phyloP scores from a whole-genome alignment of 2,113 vertebrate genomes.

The Platysteira castanea region DNA sequence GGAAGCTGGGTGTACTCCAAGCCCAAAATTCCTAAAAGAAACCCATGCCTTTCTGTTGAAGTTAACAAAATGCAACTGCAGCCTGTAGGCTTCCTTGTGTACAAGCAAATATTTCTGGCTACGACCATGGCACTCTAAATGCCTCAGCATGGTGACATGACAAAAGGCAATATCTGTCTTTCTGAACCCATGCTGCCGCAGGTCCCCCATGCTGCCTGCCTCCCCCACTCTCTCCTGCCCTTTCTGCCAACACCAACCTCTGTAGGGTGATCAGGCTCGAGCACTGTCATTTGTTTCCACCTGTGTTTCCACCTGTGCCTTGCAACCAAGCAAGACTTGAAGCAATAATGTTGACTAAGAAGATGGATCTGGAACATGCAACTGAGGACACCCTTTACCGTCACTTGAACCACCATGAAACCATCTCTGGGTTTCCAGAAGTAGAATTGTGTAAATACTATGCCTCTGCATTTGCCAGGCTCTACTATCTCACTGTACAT shows the following conservation, averaged over 20 bases:
- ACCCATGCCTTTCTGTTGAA: neutral
- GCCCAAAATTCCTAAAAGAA: neutral
- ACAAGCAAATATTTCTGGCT: neutral
- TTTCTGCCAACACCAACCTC: neutral
- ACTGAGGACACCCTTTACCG: neutral
- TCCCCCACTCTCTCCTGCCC: neutral
- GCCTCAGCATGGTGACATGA: neutral
- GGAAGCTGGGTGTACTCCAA: neutral
- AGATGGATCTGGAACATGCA: neutral
- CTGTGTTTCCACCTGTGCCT: neutral
- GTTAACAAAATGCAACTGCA: neutral
- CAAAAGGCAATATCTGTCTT: neutral
- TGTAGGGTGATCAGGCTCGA: accelerated
- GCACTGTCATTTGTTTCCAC: neutral
- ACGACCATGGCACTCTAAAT: accelerated
- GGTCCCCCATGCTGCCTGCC: neutral
- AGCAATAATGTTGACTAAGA: neutral
- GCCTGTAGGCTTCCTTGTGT: neutral
- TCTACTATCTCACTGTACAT: neutral
- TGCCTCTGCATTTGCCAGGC: neutral
- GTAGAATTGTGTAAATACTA: neutral
- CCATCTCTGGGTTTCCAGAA: neutral
- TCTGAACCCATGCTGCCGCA: accelerated
- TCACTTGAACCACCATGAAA: neutral
- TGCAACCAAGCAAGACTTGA: neutral